These are phyloP conservation scores for Brachionus sp. DNA, from an alignment of 1,140 invertebrate genomes.

Conservation along the genomic window DNA sequence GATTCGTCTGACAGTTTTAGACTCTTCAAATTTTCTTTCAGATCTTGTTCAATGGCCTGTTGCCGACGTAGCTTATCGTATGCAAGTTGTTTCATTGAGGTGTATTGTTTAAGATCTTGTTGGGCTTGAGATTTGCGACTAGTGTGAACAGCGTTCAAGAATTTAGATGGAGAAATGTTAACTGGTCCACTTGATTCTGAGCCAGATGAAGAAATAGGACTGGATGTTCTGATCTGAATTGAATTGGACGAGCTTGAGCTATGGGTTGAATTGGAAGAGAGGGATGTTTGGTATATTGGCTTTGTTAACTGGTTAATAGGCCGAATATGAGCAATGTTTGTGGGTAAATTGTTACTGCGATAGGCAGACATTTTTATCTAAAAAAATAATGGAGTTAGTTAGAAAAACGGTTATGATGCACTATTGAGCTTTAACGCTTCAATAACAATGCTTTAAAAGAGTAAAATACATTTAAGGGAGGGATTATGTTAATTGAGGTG, in stretches of 20 bases:
- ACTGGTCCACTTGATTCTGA: not conserved
- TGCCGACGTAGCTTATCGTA: constrained; percentile 13
- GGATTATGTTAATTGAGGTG: not conserved
- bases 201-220: not conserved
- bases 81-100: constrained; percentile 33
- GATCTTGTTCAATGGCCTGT: constrained; percentile 27
- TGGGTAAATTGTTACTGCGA: not conserved
- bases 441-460: not conserved
- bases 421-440: not conserved
- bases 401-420: constrained; percentile 19
- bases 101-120: not conserved
- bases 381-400: constrained; percentile 16
- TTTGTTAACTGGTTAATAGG: not conserved
- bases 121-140: not conserved
- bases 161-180: not conserved
- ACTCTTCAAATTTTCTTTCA: not conserved
- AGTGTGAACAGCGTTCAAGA: not conserved
- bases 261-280: not conserved
- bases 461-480: not conserved
- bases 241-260: not conserved
- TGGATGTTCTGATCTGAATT: not conserved
- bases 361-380: not conserved
- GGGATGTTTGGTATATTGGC: not conserved
- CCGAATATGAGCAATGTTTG: not conserved
- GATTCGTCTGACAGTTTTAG: not conserved